Evolutionary conservation across 2,113 vertebrate species (phyloP).

Genomic region (Serinus canaria): DNA sequence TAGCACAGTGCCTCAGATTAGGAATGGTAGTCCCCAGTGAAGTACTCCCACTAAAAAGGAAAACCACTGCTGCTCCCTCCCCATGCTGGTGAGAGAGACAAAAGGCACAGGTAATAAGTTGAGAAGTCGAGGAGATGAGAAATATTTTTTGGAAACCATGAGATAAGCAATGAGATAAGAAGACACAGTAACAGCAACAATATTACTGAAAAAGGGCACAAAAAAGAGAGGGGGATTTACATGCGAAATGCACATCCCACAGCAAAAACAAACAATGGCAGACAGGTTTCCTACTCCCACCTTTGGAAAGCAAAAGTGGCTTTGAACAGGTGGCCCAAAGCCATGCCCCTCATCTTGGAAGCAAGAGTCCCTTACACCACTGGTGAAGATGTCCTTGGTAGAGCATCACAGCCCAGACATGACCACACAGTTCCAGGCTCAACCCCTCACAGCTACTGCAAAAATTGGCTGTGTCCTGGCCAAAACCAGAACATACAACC

Average conservation of each 20-base stretch:
- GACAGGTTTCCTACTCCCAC: neutral
- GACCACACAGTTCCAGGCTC: neutral
- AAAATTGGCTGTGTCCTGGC: neutral
- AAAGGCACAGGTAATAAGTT: neutral
- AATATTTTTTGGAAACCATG: neutral
- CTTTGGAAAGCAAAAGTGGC: neutral
- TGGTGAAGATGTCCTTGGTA: no score
- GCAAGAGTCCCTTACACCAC: neutral
- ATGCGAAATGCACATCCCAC: neutral
- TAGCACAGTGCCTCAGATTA: fast-evolving
- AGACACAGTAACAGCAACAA: neutral
- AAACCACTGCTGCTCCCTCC: fast-evolving
- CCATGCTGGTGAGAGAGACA: neutral
- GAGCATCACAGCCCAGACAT: neutral
- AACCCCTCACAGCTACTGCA: neutral
- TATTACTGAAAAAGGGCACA: neutral
- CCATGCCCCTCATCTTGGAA: neutral
- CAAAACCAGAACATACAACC: neutral
- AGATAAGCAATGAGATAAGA: neutral
- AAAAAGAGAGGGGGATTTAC: neutral
- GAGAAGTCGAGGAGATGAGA: neutral
- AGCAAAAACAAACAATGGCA: neutral
- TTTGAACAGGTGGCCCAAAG: neutral
- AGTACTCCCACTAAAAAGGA: neutral
- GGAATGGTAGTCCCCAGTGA: neutral